These are phyloP conservation scores for Gopherus flavomarginatus DNA, from an alignment of 2,113 vertebrate species.

Conservation along the genomic window DNA sequence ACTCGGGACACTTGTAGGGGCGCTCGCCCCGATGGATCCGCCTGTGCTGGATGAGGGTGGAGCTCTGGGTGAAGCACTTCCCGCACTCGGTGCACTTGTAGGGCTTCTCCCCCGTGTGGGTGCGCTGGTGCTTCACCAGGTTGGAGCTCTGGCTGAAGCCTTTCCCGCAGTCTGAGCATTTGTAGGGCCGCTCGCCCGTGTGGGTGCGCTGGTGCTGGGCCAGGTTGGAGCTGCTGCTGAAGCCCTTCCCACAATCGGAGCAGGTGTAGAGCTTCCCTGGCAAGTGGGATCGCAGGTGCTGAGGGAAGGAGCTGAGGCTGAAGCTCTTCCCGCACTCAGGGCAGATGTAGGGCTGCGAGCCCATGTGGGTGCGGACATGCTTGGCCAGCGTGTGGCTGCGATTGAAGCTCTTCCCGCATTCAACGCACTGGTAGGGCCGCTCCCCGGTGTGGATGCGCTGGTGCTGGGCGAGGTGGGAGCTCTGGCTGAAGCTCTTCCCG, in stretches of 20 bases:
- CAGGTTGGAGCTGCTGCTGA: background rate
- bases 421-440: background rate
- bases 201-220: background rate
- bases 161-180: background rate
- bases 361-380: background rate
- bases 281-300: background rate
- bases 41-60: background rate
- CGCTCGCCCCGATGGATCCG: background rate
- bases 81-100: background rate
- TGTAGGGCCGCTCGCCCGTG: background rate
- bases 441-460: background rate
- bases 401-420: background rate
- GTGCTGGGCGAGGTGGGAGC: constrained; percentile 26
- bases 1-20: background rate
- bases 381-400: background rate
- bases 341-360: background rate
- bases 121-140: background rate
- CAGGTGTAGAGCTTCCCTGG: background rate
- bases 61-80: background rate
- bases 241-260: background rate
- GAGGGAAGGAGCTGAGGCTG: background rate
- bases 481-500: constrained; percentile 56
- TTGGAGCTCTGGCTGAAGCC: background rate
- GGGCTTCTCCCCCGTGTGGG: background rate
- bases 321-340: background rate